A percentile compares a stretch with the other conserved stretches of the same genome.
These are phyloP conservation scores for Narcine bancroftii DNA, from an alignment of 2,113 vertebrate species.

Conservation along the genomic window DNA sequence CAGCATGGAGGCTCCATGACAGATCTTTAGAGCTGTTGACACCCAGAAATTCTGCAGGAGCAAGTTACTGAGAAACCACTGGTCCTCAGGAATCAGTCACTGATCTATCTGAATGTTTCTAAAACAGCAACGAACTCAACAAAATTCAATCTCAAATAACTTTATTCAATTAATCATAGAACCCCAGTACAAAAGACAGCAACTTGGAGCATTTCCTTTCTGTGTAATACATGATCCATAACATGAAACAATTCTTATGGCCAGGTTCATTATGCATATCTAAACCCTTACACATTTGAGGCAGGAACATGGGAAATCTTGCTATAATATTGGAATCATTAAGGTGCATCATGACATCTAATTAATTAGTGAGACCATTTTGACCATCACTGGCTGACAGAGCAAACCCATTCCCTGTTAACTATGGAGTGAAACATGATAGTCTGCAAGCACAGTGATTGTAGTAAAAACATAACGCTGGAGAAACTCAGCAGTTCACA, in stretches of 20 bases:
- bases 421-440: no score
- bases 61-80: no score
- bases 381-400: no score
- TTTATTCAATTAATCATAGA: conserved; percentile 16
- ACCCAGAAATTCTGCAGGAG: no score
- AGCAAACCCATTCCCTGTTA: no score
- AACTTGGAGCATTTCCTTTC: background rate
- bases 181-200: conserved; percentile 8
- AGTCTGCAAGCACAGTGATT: no score
- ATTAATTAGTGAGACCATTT: no score
- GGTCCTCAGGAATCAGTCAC: background rate
- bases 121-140: background rate
- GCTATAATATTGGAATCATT: background rate
- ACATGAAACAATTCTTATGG: background rate
- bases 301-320: background rate
- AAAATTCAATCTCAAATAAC: background rate
- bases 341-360: no score
- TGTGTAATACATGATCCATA: background rate
- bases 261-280: background rate
- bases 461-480: no score
- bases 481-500: no score
- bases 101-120: background rate
- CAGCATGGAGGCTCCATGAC: no score
- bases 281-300: background rate
- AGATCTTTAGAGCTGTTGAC: no score